Conservation (phyloP, 2,113 vertebrate species). For the Hiodon tergisus region DNA sequence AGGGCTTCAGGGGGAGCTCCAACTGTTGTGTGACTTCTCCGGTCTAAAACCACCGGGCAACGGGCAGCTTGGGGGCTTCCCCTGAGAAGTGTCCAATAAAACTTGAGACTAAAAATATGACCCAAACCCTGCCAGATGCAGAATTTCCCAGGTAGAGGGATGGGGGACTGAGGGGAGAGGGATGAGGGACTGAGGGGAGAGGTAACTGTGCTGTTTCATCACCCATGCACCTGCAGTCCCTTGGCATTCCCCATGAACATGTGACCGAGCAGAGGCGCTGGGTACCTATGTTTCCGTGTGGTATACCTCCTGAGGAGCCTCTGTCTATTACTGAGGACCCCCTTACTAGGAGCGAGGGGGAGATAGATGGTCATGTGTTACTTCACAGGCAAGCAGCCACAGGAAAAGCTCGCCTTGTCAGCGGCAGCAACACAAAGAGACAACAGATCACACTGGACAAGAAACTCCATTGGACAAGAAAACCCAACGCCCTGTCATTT, state of each 20-base stretch:
- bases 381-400: constrained; percentile 64
- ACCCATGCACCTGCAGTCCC: constrained; percentile 82
- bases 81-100: no score
- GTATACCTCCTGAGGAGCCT: constrained; percentile 91
- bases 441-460: no score
- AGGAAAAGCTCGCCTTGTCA: constrained; percentile 27
- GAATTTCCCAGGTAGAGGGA: constrained; percentile 38
- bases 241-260: constrained; percentile 79
- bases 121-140: constrained; percentile 39
- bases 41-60: no score
- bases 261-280: constrained; percentile 77
- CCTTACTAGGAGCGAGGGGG: constrained; percentile 84
- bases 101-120: no score
- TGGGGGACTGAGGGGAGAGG: not conserved
- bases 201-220: constrained; percentile 43
- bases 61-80: no score
- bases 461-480: no score
- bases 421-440: constrained; percentile 1
- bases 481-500: no score
- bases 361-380: constrained; percentile 74
- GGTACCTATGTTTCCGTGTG: constrained; percentile 89
- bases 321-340: constrained; percentile 87
- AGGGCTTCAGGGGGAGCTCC: no score
- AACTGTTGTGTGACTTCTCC: no score
- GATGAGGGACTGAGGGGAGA: constrained; percentile 41